phyloP scores from a whole-genome alignment of 2,797 vertebrate genomes.

The Menidia menidia region DNA sequence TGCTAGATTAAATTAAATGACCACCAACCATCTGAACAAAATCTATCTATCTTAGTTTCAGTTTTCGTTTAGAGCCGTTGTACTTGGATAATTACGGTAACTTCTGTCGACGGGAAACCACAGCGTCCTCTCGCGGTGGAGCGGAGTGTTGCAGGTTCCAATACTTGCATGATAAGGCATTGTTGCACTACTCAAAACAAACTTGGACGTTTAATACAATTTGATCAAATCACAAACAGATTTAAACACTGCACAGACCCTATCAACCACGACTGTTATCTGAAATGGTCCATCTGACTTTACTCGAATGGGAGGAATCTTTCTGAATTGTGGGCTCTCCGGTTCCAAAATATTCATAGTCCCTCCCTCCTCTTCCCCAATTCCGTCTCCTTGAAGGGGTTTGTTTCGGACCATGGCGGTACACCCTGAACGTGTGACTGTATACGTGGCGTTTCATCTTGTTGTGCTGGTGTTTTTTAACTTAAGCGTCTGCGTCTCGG shows the following conservation, averaged over 20 bases:
- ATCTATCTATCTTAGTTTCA: not conserved
- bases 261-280: not conserved
- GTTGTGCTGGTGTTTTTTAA: slow-evolving; percentile 20
- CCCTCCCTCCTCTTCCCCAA: slow-evolving; percentile 54
- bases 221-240: not conserved
- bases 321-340: slow-evolving; percentile 7
- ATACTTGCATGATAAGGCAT: rapidly evolving
- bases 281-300: not conserved
- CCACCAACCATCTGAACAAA: not conserved
- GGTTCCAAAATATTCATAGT: slow-evolving; percentile 33
- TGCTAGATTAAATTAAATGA: not conserved
- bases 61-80: too few species aligned
- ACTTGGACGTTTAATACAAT: not conserved
- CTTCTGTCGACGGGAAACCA: not conserved
- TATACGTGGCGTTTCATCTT: slow-evolving; percentile 82
- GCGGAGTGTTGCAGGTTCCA: not conserved
- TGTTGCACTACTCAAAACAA: not conserved
- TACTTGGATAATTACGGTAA: slow-evolving; percentile 58
- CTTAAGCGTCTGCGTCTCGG: slow-evolving; percentile 19
- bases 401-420: slow-evolving; percentile 77
- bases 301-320: slow-evolving; percentile 26
- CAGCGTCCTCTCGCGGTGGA: slow-evolving; percentile 20
- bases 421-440: slow-evolving; percentile 48
- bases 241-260: too few species aligned
- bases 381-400: slow-evolving; percentile 23